Conservation (phyloP, 2,113 vertebrate genomes). For the Lynx canadensis region DNA sequence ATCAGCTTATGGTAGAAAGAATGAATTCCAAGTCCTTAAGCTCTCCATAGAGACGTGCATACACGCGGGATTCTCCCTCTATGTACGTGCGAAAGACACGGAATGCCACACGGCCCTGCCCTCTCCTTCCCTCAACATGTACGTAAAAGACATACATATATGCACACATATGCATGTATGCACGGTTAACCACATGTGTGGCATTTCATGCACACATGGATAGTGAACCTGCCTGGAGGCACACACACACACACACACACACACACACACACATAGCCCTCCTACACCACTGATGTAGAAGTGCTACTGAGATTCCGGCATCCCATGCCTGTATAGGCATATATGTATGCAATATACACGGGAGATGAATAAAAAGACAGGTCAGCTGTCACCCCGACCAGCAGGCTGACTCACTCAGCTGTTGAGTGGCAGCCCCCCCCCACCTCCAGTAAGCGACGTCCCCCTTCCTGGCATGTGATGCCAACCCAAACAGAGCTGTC, state of each 20-base stretch:
- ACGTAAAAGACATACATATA: not conserved
- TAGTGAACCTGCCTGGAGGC: not conserved
- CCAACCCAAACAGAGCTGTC: not conserved
- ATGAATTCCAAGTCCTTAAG: not conserved
- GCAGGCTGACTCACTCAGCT: not conserved
- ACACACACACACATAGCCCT: fast-evolving
- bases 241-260: fast-evolving
- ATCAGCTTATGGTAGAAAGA: too few species aligned
- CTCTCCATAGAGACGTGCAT: not conserved
- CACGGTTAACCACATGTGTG: too few species aligned
- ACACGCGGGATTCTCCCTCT: fast-evolving
- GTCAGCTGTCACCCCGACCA: too few species aligned
- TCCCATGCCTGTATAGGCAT: fast-evolving
- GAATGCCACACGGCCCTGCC: not conserved
- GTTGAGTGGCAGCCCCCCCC: fast-evolving
- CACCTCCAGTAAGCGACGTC: not conserved
- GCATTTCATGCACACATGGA: too few species aligned
- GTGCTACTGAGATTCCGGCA: not conserved
- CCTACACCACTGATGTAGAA: fast-evolving
- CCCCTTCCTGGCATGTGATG: not conserved
- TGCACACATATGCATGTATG: not conserved
- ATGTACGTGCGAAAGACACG: fast-evolving
- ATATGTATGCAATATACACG: fast-evolving
- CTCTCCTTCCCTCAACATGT: not conserved
- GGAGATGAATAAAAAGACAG: not conserved